Base-by-base conservation (phyloP, 2,888 invertebrate species). In the Drosophila antonietae region DNA sequence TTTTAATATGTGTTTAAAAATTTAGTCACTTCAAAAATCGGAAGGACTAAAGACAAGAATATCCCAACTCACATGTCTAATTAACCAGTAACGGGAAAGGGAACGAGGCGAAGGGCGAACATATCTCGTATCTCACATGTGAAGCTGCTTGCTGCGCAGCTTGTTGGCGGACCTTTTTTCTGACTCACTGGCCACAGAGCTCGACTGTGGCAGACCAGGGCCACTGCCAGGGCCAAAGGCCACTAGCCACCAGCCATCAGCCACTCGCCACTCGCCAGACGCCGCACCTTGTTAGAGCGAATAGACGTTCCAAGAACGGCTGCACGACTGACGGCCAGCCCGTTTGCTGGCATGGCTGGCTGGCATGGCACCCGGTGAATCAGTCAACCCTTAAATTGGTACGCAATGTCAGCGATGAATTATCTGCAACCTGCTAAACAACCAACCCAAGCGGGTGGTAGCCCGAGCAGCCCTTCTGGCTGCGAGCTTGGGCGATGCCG, bases 311-410 rank as follows among this genome's bases (percentile, higher is more conserved):
- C 55, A 61, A 41, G 37, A 53, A n/a, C 23, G 61, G 44, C 72
- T 65, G 66, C 52, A 55, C 59, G 33, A 15, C 57, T 47, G 55
- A 56, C 20, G 55, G 10, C 47, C 61, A 46, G 56, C 31, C 49
- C 41, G 57, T 8, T 35, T 35, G 51, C 33, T 20, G 20, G 20
- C 20, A 20, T 18, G 51, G n/a, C 53, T 43, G 67, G 62, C 56
- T 55, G 37, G 39, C 68, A 44, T 37, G 44, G 33, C 66, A 68
- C n/a, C 55, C 37, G 72, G 74, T 64, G 68, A 87, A 90, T 87
- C 89, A 90, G 87, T 87, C 89, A 87, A 87, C 87, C 87, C 87
- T 87, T 87, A 87, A 87, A 90, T 90, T 87, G 89, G 88, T 89
- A 80, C 80, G 89, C 90, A 87, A 88, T 87, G 84, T 90, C 89